phyloP scores from a whole-genome alignment of 2,797 vertebrate genomes.

The Eremophila alpestris region DNA sequence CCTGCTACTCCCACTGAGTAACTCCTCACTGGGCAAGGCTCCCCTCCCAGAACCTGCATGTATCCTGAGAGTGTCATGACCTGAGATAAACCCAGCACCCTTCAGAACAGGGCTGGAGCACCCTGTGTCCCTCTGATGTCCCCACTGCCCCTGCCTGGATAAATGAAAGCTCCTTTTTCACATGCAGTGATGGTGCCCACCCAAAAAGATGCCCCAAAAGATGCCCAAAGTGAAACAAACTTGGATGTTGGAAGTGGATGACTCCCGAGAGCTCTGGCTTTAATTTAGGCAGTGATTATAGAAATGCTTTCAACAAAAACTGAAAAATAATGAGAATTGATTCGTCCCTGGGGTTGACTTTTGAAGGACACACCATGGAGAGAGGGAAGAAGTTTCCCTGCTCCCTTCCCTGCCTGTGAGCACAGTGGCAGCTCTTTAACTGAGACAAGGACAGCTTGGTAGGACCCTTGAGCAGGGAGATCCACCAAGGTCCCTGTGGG shows the following conservation, averaged over 20 bases:
- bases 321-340: background rate
- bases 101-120: background rate
- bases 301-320: background rate
- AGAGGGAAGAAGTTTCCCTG: background rate
- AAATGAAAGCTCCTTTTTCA: background rate
- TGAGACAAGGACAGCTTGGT: background rate
- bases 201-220: background rate
- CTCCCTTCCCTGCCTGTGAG: background rate
- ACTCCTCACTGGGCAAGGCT: conserved; percentile 54
- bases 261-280: background rate
- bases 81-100: background rate
- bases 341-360: accelerated
- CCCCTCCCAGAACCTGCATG: conserved; percentile 36
- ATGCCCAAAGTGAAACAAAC: background rate
- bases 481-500: background rate
- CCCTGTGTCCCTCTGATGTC: background rate
- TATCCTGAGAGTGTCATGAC: accelerated
- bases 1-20: conserved; percentile 32
- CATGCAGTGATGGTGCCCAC: background rate
- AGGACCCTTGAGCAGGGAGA: background rate
- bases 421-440: background rate
- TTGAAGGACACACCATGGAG: background rate
- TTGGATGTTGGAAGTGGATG: background rate
- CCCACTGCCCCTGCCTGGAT: background rate
- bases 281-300: background rate